Base-by-base conservation (phyloP, 2,888 invertebrate genomes). In the Philopedon plagiatum region DNA sequence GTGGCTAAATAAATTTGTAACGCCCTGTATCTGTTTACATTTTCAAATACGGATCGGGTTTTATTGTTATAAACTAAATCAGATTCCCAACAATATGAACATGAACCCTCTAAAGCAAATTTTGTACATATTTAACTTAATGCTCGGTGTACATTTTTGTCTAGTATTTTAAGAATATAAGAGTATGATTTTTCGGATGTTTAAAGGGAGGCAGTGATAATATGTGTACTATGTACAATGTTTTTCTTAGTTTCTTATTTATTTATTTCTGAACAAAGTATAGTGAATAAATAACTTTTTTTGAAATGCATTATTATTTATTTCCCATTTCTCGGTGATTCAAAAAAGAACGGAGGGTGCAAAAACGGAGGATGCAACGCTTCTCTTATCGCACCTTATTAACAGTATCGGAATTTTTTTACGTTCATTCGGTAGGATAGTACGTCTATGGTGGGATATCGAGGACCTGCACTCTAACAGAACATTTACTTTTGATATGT, bases 111-210 rank as follows among this genome's bases (percentile, higher is more conserved):
- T 29, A 46, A n/a, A 11, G 15, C 26, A 26, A 4, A 54, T 4
- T 44, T 41, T 61, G 61, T 61, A 61, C 29, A 61, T 61, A 61
- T 61, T 46, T 61, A 46, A 46, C 4, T 61, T 58, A 46, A 21
- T 37, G 1, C 18, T 23, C n/a, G 26, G 5, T 61, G 46, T 61
- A 61, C 18, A 61, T 61, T 44, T 60, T 46, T 18, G 41, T 61
- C 23, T 61, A 61, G 32, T 15, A 19, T 5, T 23, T 60, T 60
- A 60, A 37, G 34, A 39, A 32, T 32, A 34, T 58, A 58, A 15
- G 39, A 41, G 13, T 21, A 39, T 41, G 4, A 41, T n/a, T 41
- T 58, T 39, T 26, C 26, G 23, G 9, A 58, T 21, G 41, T 54
- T 18, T 29, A 15, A 54, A 49, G 23, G n/a, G 5, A 26, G 9